Conservation (phyloP, 2,797 vertebrate species). For the Paratrypauchen microcephalus region DNA sequence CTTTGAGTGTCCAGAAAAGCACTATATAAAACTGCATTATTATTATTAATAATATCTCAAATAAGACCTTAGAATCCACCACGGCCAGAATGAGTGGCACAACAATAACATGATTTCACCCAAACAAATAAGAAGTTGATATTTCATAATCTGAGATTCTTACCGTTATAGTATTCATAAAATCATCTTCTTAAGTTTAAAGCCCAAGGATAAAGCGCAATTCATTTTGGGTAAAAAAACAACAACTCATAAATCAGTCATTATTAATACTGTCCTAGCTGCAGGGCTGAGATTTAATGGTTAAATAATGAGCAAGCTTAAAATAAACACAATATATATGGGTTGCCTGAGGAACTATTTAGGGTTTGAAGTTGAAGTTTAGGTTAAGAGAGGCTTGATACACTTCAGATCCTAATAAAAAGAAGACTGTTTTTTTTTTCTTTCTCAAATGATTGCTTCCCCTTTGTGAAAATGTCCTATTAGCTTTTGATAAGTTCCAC, state of each 20-base stretch:
- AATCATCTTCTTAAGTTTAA: conserved; percentile 6
- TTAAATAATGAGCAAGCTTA: conserved; percentile 13
- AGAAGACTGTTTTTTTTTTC: background rate
- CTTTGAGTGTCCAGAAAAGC: no score
- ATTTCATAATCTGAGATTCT: conserved; percentile 23
- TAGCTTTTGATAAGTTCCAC: conserved; percentile 31
- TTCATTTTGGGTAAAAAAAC: background rate
- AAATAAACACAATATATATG: background rate
- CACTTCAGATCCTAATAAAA: conserved; percentile 1
- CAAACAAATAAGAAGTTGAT: background rate
- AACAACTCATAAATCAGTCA: conserved; percentile 5
- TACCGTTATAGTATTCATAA: background rate
- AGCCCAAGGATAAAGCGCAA: background rate
- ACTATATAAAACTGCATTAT: no score
- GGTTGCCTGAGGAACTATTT: background rate
- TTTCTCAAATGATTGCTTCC: conserved; percentile 5
- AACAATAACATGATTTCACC: conserved; percentile 19
- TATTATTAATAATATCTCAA: conserved; percentile 2
- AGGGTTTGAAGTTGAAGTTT: conserved; percentile 8
- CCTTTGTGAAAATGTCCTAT: conserved; percentile 21
- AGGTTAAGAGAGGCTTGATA: conserved; percentile 19
- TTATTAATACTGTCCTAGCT: background rate
- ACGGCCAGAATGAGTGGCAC: conserved; percentile 22
- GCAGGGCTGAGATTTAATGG: conserved; percentile 3
- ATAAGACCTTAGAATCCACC: conserved; percentile 8